Evolutionary conservation across 2,888 invertebrate species (phyloP).

Genomic region (Noctua janthina): DNA sequence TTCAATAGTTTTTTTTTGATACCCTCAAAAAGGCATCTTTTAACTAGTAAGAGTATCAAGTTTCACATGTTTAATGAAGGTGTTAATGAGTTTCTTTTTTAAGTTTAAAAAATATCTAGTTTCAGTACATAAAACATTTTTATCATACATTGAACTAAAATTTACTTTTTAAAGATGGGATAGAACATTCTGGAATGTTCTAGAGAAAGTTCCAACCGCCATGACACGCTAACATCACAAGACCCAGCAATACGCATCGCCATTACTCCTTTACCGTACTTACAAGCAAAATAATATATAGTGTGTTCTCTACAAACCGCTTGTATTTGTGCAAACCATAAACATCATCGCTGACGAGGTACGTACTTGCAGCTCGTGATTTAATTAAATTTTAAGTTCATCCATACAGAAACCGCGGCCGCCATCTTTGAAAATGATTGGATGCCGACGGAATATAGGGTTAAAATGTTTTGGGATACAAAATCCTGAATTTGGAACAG

Average conservation of each 20-base stretch:
- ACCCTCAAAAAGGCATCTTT: constrained; percentile 18
- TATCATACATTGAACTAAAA: background rate
- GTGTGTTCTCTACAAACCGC: constrained; percentile 22
- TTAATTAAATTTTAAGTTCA: constrained; percentile 74
- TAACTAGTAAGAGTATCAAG: constrained; percentile 11
- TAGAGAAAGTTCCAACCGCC: background rate
- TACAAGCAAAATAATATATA: constrained; percentile 19
- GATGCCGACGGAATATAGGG: constrained; percentile 41
- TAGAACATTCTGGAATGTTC: background rate
- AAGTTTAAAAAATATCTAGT: background rate
- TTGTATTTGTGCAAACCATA: constrained; percentile 42
- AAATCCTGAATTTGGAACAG: constrained; percentile 23
- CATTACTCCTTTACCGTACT: constrained; percentile 36
- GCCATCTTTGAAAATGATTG: constrained; percentile 65
- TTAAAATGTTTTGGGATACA: constrained; percentile 29
- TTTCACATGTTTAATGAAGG: constrained; percentile 32
- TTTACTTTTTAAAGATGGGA: background rate
- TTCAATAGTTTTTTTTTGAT: constrained; percentile 52
- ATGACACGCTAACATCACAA: background rate
- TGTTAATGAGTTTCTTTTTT: background rate
- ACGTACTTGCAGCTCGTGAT: constrained; percentile 56
- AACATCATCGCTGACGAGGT: constrained; percentile 47
- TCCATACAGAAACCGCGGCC: constrained; percentile 67
- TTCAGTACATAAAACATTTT: background rate
- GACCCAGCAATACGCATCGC: constrained; percentile 24